phyloP scores from a whole-genome alignment of 2,888 invertebrate genomes.

The Eilema caniola region DNA sequence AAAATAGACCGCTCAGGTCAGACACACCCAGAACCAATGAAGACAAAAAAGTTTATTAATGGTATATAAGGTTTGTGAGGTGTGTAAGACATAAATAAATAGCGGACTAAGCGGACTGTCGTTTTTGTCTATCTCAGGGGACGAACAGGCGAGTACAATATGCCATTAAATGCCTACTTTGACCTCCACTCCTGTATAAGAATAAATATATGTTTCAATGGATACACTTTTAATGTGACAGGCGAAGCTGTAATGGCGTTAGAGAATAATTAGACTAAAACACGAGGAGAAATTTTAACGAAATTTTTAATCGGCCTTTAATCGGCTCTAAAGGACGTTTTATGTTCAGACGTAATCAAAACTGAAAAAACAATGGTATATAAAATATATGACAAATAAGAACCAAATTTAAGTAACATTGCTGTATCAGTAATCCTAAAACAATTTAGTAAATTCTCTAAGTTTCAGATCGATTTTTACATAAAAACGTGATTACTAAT shows the following conservation, averaged over 20 bases:
- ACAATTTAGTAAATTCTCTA: too few species aligned
- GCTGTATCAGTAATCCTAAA: too few species aligned
- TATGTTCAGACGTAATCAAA: too few species aligned
- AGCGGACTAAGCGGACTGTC: background rate
- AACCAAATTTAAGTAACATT: too few species aligned
- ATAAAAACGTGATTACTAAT: too few species aligned
- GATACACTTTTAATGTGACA: background rate
- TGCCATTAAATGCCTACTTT: background rate
- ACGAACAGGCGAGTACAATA: background rate
- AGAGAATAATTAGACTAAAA: background rate
- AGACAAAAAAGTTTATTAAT: conserved; percentile 4
- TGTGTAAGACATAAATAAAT: conserved; percentile 4
- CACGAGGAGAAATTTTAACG: background rate
- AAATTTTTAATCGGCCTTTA: background rate
- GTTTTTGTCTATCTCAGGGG: background rate
- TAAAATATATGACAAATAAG: too few species aligned
- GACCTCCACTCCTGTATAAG: background rate
- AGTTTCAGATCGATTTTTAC: too few species aligned
- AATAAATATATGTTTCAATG: background rate
- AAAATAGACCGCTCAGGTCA: background rate
- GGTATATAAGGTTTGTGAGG: background rate
- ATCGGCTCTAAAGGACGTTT: too few species aligned
- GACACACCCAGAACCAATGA: background rate
- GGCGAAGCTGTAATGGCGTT: background rate
- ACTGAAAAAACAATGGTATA: too few species aligned